These are phyloP conservation scores for Masnerella sp. DNA, from an alignment of 2,888 invertebrate species.

Conservation along the genomic window DNA sequence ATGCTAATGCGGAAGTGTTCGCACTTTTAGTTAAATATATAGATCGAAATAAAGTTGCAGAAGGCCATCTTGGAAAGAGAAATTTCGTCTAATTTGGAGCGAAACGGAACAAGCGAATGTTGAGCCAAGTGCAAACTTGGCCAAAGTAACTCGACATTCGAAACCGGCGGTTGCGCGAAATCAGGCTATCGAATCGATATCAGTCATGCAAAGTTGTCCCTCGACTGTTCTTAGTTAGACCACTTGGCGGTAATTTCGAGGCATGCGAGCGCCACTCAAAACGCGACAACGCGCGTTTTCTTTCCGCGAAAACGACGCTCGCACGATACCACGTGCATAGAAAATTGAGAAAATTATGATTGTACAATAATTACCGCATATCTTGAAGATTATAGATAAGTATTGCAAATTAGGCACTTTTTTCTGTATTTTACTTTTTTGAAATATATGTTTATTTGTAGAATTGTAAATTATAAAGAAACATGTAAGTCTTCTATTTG, in stretches of 20 bases:
- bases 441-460: no score
- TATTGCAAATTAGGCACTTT: no score
- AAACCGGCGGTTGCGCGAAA: constrained; percentile 70
- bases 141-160: constrained; percentile 66
- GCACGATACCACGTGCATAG: constrained; percentile 41
- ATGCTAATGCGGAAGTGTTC: no score
- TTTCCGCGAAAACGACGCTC: constrained; percentile 47
- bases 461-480: no score
- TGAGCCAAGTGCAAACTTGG: constrained; percentile 63
- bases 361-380: constrained; percentile 24
- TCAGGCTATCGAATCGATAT: constrained; percentile 75
- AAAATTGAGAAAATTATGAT: constrained; percentile 43
- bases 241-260: constrained; percentile 73
- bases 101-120: constrained; percentile 33
- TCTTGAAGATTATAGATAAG: constrained; percentile 11
- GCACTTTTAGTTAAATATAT: no score
- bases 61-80: constrained; percentile 10
- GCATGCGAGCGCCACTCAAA: constrained; percentile 74
- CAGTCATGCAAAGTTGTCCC: constrained; percentile 70
- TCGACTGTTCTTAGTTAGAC: constrained; percentile 68
- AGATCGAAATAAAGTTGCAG: no score
- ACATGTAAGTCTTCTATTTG: no score
- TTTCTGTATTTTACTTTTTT: no score
- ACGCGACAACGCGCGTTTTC: constrained; percentile 61
- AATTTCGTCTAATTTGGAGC: constrained; percentile 28